These are phyloP conservation scores for Alosa sapidissima DNA, from an alignment of 2,797 vertebrate species.

Conservation along the genomic window DNA sequence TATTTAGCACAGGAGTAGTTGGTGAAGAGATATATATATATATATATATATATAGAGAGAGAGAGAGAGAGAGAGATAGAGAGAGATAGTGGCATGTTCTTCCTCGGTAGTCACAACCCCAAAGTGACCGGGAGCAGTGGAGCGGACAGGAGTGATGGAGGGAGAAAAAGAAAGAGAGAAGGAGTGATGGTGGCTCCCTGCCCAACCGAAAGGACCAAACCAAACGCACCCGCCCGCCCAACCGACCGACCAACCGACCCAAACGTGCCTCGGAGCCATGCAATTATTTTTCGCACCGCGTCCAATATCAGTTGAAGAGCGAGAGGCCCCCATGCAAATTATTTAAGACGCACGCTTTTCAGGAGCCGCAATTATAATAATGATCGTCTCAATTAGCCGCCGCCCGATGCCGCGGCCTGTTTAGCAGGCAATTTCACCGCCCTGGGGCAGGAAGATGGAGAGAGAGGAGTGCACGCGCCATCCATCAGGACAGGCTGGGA, in stretches of 20 bases:
- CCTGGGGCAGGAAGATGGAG: slow-evolving; percentile 68
- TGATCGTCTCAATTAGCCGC: slow-evolving; percentile 85
- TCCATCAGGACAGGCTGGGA: slow-evolving; percentile 62
- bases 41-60: not conserved
- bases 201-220: not conserved
- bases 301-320: slow-evolving; percentile 82
- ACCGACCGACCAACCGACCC: slow-evolving; percentile 57
- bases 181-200: not conserved
- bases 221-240: slow-evolving; percentile 4
- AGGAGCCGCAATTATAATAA: slow-evolving; percentile 82
- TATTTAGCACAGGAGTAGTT: no score
- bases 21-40: no score
- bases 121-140: slow-evolving; percentile 2
- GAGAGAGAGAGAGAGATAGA: slow-evolving; percentile 34
- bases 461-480: slow-evolving; percentile 67
- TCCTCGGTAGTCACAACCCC: not conserved
- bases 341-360: slow-evolving; percentile 82
- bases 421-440: slow-evolving; percentile 79
- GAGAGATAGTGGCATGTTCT: slow-evolving; percentile 26
- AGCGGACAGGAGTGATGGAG: slow-evolving; percentile 17
- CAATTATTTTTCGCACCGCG: slow-evolving; percentile 79
- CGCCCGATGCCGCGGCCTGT: slow-evolving; percentile 80
- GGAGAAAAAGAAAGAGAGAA: slow-evolving; percentile 34
- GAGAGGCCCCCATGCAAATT: slow-evolving; percentile 75
- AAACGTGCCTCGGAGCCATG: slow-evolving; percentile 76